Percentiles rank a stretch among this genome's conserved stretches.
phyloP scores from a whole-genome alignment of 2,888 invertebrate genomes.

The Onthophagus sagittarius region DNA sequence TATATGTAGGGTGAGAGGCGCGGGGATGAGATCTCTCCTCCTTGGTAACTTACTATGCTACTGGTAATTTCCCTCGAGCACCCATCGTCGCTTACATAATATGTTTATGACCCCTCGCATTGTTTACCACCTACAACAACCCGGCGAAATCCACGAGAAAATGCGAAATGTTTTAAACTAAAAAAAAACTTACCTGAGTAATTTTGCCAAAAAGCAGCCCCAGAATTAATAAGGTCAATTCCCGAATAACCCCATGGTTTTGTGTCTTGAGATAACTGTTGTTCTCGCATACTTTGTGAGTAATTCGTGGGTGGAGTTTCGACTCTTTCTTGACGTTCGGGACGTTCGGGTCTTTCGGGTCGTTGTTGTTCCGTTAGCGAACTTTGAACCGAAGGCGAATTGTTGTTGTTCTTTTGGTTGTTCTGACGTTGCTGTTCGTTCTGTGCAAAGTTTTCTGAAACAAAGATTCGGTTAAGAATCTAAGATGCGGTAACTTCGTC shows the following conservation, averaged over 20 bases:
- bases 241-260: conserved; percentile 68
- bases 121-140: conserved; percentile 15
- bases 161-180: not conserved
- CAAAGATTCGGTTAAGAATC: not conserved
- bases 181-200: conserved; percentile 69
- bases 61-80: conserved; percentile 49
- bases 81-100: conserved; percentile 47
- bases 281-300: conserved; percentile 40
- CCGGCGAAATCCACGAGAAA: not conserved
- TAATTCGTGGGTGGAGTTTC: conserved; percentile 40
- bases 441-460: conserved; percentile 39
- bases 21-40: conserved; percentile 22
- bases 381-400: conserved; percentile 25
- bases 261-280: conserved; percentile 51
- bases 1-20: conserved; percentile 7
- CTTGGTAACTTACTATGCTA: conserved; percentile 36
- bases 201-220: conserved; percentile 87
- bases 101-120: conserved; percentile 40
- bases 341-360: conserved; percentile 24
- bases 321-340: conserved; percentile 33
- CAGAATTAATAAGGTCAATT: conserved; percentile 78
- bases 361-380: conserved; percentile 19
- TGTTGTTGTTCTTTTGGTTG: conserved; percentile 36
- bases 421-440: conserved; percentile 33
- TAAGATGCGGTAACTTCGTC: not conserved